Base-by-base conservation (phyloP, 2,888 invertebrate genomes). In the Molanna angustata region DNA sequence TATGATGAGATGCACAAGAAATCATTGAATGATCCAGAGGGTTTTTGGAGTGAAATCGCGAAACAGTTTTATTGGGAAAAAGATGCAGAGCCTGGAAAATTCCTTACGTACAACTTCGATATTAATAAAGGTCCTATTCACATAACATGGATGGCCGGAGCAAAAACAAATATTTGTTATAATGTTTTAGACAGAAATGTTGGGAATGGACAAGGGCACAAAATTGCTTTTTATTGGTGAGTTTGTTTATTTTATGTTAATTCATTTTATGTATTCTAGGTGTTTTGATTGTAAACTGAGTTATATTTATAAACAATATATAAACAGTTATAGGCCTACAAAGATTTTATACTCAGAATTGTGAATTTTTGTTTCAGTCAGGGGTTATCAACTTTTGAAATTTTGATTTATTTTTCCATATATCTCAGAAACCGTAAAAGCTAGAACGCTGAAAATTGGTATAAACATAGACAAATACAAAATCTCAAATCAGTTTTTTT, bases 91-190 rank as follows among this genome's bases (percentile, higher is more conserved):
- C 77, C 82, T 52, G 84, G 85, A 52, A 85, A 87, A 62, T 92
- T 95, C 67, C 78, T 90, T 64, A 85, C 88, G 11, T 96, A 89
- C 72, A 98, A 98, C 73, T 97, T 98, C 68, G 88, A 98, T 70
- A 71, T 88, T 43, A 81, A 80, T 60, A 88, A 93, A 69, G 98
- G 98, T 44, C 88, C 89, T 9, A 86, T 99, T 62, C 90, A 82
- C 63, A 87, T 94, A 40, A 93, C 91, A 71, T 99, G 95, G 91
- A 85, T 99, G 86, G 89, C 92, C 64, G 97, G 94, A 7, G 92
- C 92, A 3, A 85, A 88, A 31, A 98, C 97, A 33, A 99, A 99
- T 71, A 85, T 98, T 59, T 93, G 92, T 68, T 99, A 94, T 74
- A 99, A 99, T 76, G 80, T 93, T 46, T 76, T 99, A 62, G 98